Base-by-base conservation (phyloP, 2,797 vertebrate species). In the Falco cherrug region DNA sequence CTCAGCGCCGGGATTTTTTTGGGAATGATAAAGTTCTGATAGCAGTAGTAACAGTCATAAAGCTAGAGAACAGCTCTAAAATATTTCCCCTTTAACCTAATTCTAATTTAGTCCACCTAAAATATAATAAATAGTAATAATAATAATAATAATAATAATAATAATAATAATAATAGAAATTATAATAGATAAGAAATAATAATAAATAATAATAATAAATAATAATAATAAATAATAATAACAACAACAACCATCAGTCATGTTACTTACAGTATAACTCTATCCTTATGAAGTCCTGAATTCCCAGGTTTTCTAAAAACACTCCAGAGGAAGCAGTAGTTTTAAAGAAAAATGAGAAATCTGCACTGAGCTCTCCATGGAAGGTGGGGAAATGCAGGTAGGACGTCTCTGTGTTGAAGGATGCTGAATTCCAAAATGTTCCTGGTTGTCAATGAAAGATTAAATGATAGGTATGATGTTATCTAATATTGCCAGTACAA, bases 351-450 rank as follows among this genome's bases (percentile, higher is more conserved):
- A 99, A 99, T 37, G 99, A 99, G 63, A 99, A 98, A 79, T 99
- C 99, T 6, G 99, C 99, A 3, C 99, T 99, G 68, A 99, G 98
- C 95, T 99, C 99, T 81, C 98, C 99, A 3, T 99, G 99, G 80
- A 99, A 99, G 6, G 99, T 99, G 43, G 99, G 99, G 65, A 99
- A 99, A 97, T 99, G 99, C 59, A 99, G 98, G 92, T 99, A 99
- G 0, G 99, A 99, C 0, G 98, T 98, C 94, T 99, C 98, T 37
- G 99, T 99, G 92, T 99, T 98, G 95, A 99, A 99, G 79, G 98
- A 99, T 15, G 99, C 99, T 33, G 99, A 98, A 64, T 99, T 99
- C 99, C 99, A 99, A 94, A 99, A 98, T 51, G 98, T 98, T 92
- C 96, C 98, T 98, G 89, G 81, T 97, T 88, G 29, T 76, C 33